Evolutionary conservation across 2,113 vertebrate species (phyloP).

Genomic region (Leiothrix lutea): DNA sequence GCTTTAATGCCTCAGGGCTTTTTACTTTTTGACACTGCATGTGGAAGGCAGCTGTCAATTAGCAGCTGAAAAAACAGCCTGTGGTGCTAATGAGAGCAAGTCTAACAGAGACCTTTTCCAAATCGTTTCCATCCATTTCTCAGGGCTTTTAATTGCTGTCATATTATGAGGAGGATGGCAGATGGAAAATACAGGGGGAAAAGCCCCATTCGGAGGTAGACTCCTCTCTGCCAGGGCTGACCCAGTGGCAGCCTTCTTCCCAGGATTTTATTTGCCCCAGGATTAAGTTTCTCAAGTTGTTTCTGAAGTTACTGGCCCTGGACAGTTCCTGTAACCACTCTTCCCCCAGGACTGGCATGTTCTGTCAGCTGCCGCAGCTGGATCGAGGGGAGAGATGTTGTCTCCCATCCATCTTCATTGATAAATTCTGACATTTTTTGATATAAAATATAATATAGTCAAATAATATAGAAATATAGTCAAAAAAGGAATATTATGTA

Average conservation of each 20-base stretch:
- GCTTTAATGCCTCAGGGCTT: background rate
- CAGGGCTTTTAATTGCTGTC: slow-evolving; percentile 34
- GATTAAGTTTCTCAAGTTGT: background rate
- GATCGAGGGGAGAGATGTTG: background rate
- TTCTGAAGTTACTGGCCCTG: background rate
- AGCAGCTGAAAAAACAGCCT: slow-evolving; percentile 56
- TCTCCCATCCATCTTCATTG: background rate
- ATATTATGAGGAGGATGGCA: slow-evolving; percentile 1
- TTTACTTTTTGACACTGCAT: background rate
- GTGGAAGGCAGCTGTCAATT: slow-evolving; percentile 46
- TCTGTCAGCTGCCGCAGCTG: background rate
- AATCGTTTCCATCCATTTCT: slow-evolving; percentile 34
- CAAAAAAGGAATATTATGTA: background rate
- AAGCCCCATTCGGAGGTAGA: background rate
- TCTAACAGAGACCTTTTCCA: slow-evolving; percentile 10
- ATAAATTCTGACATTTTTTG: background rate
- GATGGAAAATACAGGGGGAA: background rate
- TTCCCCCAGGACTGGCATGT: background rate
- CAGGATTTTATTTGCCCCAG: background rate
- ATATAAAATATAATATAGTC: background rate
- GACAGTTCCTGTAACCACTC: background rate
- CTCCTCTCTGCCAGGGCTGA: background rate
- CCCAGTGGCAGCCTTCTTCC: background rate
- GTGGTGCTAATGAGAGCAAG: slow-evolving; percentile 35
- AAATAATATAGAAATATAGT: background rate